Base-by-base conservation (phyloP, 2,113 vertebrate genomes). In the Verasper variegatus region DNA sequence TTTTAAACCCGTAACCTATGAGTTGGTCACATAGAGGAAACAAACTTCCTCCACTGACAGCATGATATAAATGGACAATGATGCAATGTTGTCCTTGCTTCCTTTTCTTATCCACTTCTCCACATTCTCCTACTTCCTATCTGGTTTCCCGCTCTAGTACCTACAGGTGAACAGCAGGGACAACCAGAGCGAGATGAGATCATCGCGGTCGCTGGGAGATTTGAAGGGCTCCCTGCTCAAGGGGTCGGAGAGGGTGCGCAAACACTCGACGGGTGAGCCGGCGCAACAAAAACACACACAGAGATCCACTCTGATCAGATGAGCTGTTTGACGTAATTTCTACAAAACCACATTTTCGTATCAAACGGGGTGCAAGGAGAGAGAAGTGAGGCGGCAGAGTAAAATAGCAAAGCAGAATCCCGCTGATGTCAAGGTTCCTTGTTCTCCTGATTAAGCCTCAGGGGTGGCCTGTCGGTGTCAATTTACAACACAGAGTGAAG, bases 141-240 rank as follows among this genome's bases (percentile, higher is more conserved):
- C 9, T 31, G 4, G 54, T 26, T 23, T 55, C 13, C 12, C 63
- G 35, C 3, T 58, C 1, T 65, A 96, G 96, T 94, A 95, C 71
- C 92, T 96, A 24, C 96, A 97, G 86, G 95, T 96, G 1, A 96
- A 95, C 91, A 95, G 93, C 92, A 96, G 93, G 76, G 94, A 95
- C 85, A 97, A 96, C 74, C 95, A 96, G 86, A 96, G 96, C 0
- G 97, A 97, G 83, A 96, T 97, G 95, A 95, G 92, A 79, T 96
- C 96, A 58, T 96, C 96, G 21, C 95, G 95, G 58, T 97, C 97
- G 13, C 94, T 97, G 85, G 97, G 96, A 18, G 97, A 97, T 76
- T 93, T 97, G 75, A 95, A 97, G 93, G 96, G 96, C 15, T 97
- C 96, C 40, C 86, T 96, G 82, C 96, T 95, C 74, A 97, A 97